Conservation (phyloP, 2,797 vertebrate species). For the Molossus molossus region DNA sequence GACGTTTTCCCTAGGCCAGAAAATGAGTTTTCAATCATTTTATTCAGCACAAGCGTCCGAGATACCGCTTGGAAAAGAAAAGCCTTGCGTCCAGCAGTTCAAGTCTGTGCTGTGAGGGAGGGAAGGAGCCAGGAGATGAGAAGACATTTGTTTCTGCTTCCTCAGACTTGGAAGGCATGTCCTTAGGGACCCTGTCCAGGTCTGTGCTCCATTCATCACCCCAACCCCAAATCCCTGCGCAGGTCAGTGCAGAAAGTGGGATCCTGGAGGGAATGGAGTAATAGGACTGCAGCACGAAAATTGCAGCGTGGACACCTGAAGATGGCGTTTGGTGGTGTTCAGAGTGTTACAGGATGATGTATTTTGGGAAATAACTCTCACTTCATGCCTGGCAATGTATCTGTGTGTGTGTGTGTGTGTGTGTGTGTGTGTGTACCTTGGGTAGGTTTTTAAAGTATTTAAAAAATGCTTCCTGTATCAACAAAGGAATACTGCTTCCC, state of each 20-base stretch:
- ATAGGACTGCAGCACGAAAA: not conserved
- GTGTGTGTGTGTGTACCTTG: not conserved
- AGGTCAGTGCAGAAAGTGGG: not conserved
- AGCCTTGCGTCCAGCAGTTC: not conserved
- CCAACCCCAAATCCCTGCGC: not conserved
- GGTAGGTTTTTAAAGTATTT: not conserved
- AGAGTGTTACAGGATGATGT: not conserved
- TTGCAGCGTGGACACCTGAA: not conserved
- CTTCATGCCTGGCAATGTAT: not conserved
- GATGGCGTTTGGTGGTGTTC: not conserved
- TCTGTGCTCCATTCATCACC: not conserved
- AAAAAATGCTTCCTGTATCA: not conserved
- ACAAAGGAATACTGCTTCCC: not conserved
- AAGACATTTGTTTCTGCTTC: constrained; percentile 28
- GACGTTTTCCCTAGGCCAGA: not conserved
- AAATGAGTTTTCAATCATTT: not conserved
- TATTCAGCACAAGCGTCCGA: not conserved
- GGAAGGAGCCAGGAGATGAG: not conserved
- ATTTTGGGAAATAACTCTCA: not conserved
- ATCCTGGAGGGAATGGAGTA: not conserved
- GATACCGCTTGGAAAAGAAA: constrained; percentile 35
- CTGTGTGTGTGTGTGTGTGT: not conserved
- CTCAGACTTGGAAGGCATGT: not conserved
- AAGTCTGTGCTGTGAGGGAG: not conserved
- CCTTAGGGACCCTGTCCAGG: not conserved